Base-by-base conservation (phyloP, 2,797 vertebrate genomes). In the Acipenser ruthenus region DNA sequence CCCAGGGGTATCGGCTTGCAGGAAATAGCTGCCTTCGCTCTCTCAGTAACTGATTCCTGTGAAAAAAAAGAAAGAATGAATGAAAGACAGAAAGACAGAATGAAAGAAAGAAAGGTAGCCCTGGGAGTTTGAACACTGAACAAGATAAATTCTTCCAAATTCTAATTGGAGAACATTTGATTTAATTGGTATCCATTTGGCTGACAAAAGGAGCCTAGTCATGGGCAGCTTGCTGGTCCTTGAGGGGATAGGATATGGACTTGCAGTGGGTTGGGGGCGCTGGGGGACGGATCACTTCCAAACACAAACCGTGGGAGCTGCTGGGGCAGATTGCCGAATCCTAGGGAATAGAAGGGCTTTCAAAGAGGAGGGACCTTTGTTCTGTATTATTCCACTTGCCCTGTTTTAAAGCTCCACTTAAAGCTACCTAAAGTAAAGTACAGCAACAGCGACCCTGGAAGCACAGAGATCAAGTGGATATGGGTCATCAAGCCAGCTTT, bases 141-240 rank as follows among this genome's bases (percentile, higher is more conserved):
- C 90, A 93, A 93, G 92, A 93, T 89, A 91, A 91, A 94, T 92
- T 92, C 91, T 92, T 93, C 90, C 86, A 89, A 93, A 94, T 94
- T 94, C 93, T 96, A 96, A 97, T 96, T 97, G 95, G 91, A 91
- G 90, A 94, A 93, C 93, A 93, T 93, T 94, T 94, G 92, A 93
- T 92, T 96, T 96, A 96, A 98, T 95, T 96, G 94, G 92, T 91
- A 92, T 93, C 93, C 93, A 91, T 95, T 95, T 95, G 94, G 93
- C 91, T 91, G 88, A 96, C 93, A 96, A 97, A 93, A 89, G 90
- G 87, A 90, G 90, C 90, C 83, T 86, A 88, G 89, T 89, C 87
- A 88, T 91, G 91, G 89, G 93, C 90, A 90, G 84, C 75, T 86
- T 88, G 88, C 90, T 92, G 92, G 87, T 90, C 93, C 93, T 92